Percentiles rank a stretch among this genome's conserved stretches.
phyloP scores from a whole-genome alignment of 2,888 invertebrate species.

The Agrenia bidenticulata region DNA sequence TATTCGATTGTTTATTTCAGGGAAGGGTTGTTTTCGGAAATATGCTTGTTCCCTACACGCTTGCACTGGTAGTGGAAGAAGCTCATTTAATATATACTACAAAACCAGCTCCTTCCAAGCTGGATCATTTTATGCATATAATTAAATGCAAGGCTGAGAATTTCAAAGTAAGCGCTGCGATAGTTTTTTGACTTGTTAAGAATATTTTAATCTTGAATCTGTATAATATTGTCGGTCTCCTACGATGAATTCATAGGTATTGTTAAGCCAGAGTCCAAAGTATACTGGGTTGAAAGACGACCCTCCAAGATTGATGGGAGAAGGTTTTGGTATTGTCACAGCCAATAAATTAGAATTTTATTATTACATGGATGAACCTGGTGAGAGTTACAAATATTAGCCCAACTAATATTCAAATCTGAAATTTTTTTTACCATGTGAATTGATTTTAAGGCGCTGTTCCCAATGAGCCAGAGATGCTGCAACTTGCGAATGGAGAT shows the following conservation, averaged over 20 bases:
- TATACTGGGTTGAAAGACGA: constrained; percentile 91
- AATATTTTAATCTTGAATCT: no score
- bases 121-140: constrained; percentile 95
- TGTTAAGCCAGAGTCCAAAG: constrained; percentile 93
- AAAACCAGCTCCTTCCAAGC: constrained; percentile 87
- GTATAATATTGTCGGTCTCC: neutral
- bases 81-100: constrained; percentile 93
- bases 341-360: constrained; percentile 92
- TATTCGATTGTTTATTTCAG: constrained; percentile 56
- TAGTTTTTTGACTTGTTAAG: no score
- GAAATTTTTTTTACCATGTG: neutral
- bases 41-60: constrained; percentile 86
- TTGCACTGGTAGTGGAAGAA: constrained; percentile 90
- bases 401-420: constrained; percentile 3
- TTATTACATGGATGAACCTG: constrained; percentile 97
- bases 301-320: constrained; percentile 96
- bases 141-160: constrained; percentile 93
- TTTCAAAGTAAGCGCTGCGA: constrained; percentile 71
- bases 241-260: constrained; percentile 62
- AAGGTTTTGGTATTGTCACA: constrained; percentile 95
- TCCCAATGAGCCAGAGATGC: constrained; percentile 85
- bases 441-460: constrained; percentile 64
- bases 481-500: constrained; percentile 88
- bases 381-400: constrained; percentile 58
- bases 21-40: constrained; percentile 95